Evolutionary conservation across 2,888 invertebrate genomes (phyloP).

Genomic region (Eupithecia inturbata): DNA sequence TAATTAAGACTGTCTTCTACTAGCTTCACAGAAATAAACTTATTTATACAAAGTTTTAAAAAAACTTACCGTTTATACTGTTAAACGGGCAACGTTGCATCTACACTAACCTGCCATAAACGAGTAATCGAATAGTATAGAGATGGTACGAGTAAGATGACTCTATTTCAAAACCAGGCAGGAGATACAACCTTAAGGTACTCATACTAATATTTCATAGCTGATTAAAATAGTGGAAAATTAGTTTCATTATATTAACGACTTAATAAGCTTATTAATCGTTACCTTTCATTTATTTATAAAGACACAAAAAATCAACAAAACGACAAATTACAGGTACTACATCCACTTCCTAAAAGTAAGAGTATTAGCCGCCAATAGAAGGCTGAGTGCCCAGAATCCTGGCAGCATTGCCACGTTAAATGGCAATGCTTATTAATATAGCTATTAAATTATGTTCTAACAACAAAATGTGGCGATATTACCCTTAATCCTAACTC

Average conservation of each 20-base stretch:
- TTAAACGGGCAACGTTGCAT: background rate
- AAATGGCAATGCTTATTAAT: no score
- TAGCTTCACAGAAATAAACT: background rate
- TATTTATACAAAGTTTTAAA: background rate
- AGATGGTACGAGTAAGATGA: background rate
- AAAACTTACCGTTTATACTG: background rate
- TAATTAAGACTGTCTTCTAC: no score
- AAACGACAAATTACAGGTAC: no score
- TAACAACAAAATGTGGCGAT: background rate
- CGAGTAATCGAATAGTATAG: background rate
- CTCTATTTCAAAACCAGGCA: background rate
- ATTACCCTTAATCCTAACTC: background rate
- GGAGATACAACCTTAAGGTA: background rate
- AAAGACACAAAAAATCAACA: no score
- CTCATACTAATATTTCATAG: background rate
- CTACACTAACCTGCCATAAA: background rate
- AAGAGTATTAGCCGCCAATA: no score
- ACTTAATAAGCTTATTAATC: background rate
- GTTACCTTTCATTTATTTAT: no score
- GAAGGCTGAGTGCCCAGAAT: no score
- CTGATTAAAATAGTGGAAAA: background rate
- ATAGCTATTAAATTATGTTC: no score
- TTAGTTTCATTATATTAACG: background rate
- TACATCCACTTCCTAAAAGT: no score
- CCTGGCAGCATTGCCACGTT: no score